Conservation (phyloP, 2,888 invertebrate species). For the Troglohyphantes excavatus region DNA sequence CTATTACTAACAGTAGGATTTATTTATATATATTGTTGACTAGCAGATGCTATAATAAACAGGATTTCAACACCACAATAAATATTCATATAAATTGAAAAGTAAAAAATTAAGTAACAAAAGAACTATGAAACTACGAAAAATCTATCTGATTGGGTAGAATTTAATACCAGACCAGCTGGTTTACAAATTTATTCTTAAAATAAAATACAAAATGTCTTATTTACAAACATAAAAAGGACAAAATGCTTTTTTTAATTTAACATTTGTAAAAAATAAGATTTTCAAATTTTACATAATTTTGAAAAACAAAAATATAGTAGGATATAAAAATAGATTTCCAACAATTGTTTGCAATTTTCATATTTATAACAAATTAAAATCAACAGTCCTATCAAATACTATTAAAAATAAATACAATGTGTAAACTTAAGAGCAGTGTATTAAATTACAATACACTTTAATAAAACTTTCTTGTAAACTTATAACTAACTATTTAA, state of each 20-base stretch:
- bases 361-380: too few species aligned
- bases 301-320: too few species aligned
- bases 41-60: slow-evolving; percentile 19
- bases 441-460: too few species aligned
- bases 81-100: slow-evolving; percentile 16
- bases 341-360: too few species aligned
- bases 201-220: slow-evolving; percentile 15
- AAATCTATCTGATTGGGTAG: not conserved
- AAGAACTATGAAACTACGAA: not conserved
- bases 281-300: too few species aligned
- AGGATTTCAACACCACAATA: slow-evolving; percentile 19
- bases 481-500: too few species aligned
- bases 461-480: too few species aligned
- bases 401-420: too few species aligned
- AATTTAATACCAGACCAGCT: slow-evolving; percentile 43
- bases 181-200: slow-evolving; percentile 9
- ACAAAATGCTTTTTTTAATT: not conserved
- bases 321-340: too few species aligned
- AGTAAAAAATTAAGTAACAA: slow-evolving; percentile 48
- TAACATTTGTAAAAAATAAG: too few species aligned
- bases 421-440: too few species aligned
- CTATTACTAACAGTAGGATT: not conserved
- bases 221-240: not conserved
- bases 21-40: slow-evolving; percentile 19
- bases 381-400: too few species aligned